Conservation (phyloP, 2,888 invertebrate species). For the Liopterus haemorrhoidalis region DNA sequence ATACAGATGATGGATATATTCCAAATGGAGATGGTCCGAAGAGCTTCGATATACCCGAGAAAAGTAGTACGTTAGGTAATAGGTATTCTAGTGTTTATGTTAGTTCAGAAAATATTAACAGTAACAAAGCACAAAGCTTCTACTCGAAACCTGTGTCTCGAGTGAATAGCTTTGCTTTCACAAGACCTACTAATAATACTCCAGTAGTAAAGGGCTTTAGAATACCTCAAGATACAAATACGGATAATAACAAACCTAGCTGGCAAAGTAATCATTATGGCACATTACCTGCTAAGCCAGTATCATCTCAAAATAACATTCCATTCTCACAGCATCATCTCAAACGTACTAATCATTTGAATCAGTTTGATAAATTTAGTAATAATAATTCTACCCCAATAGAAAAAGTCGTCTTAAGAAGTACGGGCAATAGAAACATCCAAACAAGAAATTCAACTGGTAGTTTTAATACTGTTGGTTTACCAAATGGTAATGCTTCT, state of each 20-base stretch:
- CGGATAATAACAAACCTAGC: conserved; percentile 32
- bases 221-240: conserved; percentile 20
- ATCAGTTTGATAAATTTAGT: conserved; percentile 10
- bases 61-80: conserved; percentile 10
- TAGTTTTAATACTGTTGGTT: neutral
- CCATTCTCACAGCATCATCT: conserved; percentile 28
- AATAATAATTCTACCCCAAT: conserved; percentile 14
- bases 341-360: conserved; percentile 11
- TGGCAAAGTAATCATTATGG: conserved; percentile 27
- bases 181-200: conserved; percentile 18
- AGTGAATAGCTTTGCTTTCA: conserved; percentile 37
- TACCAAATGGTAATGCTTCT: conserved; percentile 17
- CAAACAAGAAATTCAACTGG: conserved; percentile 10
- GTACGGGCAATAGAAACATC: conserved; percentile 15
- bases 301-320: conserved; percentile 27
- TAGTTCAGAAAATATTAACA: conserved; percentile 27
- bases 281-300: conserved; percentile 36
- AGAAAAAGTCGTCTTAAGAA: conserved; percentile 14
- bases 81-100: conserved; percentile 28
- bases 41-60: neutral
- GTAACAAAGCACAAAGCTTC: conserved; percentile 12
- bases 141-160: conserved; percentile 35
- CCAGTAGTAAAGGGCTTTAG: conserved; percentile 45
- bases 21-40: conserved; percentile 3
- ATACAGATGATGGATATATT: conserved; percentile 4